These are phyloP conservation scores for Pedicia rivosa DNA, from an alignment of 2,888 invertebrate genomes.

Conservation along the genomic window DNA sequence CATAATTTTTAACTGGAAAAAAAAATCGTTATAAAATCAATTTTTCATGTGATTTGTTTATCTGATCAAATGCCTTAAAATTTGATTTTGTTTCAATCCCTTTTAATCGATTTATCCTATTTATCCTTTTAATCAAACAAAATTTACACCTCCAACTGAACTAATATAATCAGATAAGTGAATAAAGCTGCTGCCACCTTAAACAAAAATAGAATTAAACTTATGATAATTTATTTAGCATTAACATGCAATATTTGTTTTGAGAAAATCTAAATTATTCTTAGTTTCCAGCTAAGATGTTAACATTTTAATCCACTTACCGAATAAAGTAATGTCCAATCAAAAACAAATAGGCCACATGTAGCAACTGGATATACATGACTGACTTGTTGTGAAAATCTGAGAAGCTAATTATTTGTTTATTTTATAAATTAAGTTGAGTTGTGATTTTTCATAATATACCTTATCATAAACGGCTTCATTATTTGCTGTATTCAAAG, in stretches of 20 bases:
- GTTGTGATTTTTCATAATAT: neutral
- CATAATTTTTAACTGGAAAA: no score
- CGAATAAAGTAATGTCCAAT: neutral
- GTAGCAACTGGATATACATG: neutral
- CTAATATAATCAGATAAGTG: neutral
- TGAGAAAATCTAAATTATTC: no score
- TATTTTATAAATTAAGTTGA: neutral
- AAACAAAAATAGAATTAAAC: no score
- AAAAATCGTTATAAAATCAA: no score
- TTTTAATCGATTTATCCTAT: no score
- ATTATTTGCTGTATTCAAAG: neutral
- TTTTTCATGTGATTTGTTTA: no score
- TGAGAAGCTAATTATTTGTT: neutral
- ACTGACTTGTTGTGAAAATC: neutral
- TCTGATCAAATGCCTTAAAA: no score
- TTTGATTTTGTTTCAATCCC: no score
- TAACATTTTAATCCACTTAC: neutral
- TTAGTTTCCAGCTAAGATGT: no score
- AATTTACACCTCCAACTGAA: neutral
- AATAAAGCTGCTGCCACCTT: neutral
- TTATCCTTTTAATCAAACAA: no score
- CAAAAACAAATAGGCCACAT: neutral
- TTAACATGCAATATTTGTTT: no score
- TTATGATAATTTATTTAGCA: no score
- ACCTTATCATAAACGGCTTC: neutral